Percentiles rank a stretch among this genome's conserved stretches.
Evolutionary conservation across 2,797 vertebrate species (phyloP).

Genomic region (Melanotaenia pygmaea): DNA sequence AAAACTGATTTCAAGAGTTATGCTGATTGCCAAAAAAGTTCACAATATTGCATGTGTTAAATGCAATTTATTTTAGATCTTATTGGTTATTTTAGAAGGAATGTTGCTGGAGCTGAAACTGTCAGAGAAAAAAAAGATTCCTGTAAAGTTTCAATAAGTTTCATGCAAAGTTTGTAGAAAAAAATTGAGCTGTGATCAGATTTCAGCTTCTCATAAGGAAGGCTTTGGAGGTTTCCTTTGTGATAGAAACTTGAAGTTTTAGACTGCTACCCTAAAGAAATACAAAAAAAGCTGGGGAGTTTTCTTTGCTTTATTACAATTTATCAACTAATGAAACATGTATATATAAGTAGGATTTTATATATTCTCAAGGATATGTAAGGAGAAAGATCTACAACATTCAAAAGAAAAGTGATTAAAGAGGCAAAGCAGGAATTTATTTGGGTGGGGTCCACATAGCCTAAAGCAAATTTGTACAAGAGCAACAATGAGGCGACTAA

Average conservation of each 20-base stretch:
- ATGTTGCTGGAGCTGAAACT: background rate
- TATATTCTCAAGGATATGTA: background rate
- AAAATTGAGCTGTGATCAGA: background rate
- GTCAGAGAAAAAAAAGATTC: background rate
- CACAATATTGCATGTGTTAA: background rate
- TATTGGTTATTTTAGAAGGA: background rate
- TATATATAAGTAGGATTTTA: too few relatives aligned
- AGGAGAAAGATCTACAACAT: background rate
- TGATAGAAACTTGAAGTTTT: background rate
- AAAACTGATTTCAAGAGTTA: background rate
- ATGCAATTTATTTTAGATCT: background rate
- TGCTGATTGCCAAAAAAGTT: too few relatives aligned
- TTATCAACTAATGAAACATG: background rate
- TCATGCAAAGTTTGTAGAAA: background rate
- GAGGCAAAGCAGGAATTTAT: slow-evolving; percentile 62
- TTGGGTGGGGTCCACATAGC: slow-evolving; percentile 66
- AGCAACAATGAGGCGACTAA: slow-evolving; percentile 72
- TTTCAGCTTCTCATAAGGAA: background rate
- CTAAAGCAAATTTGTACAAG: slow-evolving; percentile 81
- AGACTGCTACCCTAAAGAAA: too few relatives aligned
- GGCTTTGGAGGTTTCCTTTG: background rate
- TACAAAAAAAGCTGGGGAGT: background rate
- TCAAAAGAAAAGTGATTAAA: slow-evolving; percentile 14
- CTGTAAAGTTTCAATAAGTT: background rate
- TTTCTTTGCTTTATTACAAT: background rate